phyloP scores from a whole-genome alignment of 2,797 vertebrate genomes.

The Anas capensis region DNA sequence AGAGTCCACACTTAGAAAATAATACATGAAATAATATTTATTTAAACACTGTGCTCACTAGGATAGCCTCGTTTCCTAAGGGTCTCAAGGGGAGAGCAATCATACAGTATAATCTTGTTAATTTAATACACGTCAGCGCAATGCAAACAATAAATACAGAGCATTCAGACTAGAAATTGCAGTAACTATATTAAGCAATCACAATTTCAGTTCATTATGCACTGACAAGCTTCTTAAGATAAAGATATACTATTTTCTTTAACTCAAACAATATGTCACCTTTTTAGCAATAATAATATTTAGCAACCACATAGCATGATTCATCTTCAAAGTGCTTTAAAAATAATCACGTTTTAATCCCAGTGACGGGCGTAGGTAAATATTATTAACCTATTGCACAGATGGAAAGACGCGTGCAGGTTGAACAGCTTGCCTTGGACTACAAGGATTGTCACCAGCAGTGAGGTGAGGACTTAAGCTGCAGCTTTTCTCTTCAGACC shows the following conservation, averaged over 20 bases:
- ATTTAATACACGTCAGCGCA: slow-evolving; percentile 58
- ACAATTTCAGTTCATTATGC: slow-evolving; percentile 36
- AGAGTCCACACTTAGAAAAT: neutral
- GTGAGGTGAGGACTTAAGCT: neutral
- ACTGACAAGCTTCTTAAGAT: slow-evolving; percentile 46
- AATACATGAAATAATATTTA: slow-evolving; percentile 41
- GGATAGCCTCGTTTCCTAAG: slow-evolving; percentile 52
- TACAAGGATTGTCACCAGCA: neutral
- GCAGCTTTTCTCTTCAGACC: neutral
- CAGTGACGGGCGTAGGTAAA: neutral
- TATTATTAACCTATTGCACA: slow-evolving; percentile 30
- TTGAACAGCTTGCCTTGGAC: neutral
- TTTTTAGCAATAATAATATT: slow-evolving; percentile 54
- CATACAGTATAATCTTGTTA: slow-evolving; percentile 56
- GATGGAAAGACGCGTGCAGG: neutral
- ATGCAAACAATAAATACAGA: slow-evolving; percentile 63
- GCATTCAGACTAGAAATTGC: slow-evolving; percentile 48
- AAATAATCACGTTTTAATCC: slow-evolving; percentile 41
- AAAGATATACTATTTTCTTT: slow-evolving; percentile 52
- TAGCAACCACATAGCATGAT: slow-evolving; percentile 11
- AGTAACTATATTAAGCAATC: slow-evolving; percentile 57
- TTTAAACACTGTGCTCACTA: slow-evolving; percentile 41
- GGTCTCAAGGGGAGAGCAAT: slow-evolving; percentile 59
- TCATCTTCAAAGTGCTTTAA: slow-evolving; percentile 28
- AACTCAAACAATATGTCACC: slow-evolving; percentile 38